Evolutionary conservation across 1,140 invertebrate genomes (phyloP), one percentile per base, ranked within the genome.

Genomic region (Panagrolaimus sp.): DNA sequence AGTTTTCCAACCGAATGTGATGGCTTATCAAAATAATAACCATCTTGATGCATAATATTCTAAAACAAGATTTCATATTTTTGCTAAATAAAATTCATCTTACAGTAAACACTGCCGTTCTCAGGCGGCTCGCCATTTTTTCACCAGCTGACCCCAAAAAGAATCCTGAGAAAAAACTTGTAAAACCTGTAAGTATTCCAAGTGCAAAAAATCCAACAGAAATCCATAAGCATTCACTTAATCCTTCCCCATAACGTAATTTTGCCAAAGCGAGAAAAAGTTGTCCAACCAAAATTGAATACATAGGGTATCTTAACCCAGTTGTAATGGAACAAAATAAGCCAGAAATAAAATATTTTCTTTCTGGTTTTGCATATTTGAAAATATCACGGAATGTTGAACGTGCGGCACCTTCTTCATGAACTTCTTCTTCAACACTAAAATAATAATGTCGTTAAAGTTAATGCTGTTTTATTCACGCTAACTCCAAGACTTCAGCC

Each of bases 31-130:
- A 85, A 87, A 70, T 77, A 87, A 8, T 78, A 63, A 53, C 86
- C 85, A 57, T 87, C 85, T 83, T 86, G 82, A 62, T 81, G 74
- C 14, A 87, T 61, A 74, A 87, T 83, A 20, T 85, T 81, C 69
- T 68, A 20, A 67, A 42, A 16, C 44, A 1, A 5, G 46, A n/a
- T 9, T 16, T 27, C 13, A 61, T 8, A 13, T 11, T 38, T 25
- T 8, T 11, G 14, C 9, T 57, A 20, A 4, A 57, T 38, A 2
- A 38, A 4, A 38, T 38, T 7, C 7, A n/a, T 4, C n/a, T 25
- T 20, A 57, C 51, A 5, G 51, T 9, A 63, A 23, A 71, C 45
- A 71, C 70, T 64, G 66, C 70, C 38, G 67, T 47, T 20, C 70
- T 43, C 13, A 71, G 16, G 0, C 70, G 61, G 2, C 46, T 46